phyloP scores from a whole-genome alignment of 1,140 invertebrate genomes.

The Nasonia longicornis region DNA sequence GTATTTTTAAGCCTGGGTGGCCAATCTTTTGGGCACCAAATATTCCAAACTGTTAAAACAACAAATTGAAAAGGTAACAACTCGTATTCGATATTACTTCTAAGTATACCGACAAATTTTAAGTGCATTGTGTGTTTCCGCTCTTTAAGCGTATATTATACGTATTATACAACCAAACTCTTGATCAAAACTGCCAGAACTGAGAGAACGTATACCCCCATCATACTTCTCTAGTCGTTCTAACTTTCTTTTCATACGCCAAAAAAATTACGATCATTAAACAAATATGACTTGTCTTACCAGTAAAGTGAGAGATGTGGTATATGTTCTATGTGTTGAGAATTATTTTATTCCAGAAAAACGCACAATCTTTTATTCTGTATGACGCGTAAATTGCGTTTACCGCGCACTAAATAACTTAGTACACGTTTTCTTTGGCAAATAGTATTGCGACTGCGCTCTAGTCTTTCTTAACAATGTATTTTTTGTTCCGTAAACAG shows the following conservation, averaged over 20 bases:
- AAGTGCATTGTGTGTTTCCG: background rate
- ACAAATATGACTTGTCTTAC: too few species aligned
- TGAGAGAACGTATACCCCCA: background rate
- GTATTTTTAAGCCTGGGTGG: background rate
- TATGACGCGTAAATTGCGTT: background rate
- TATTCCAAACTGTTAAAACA: slow-evolving; percentile 27
- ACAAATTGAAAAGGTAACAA: slow-evolving; percentile 20
- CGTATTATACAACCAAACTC: background rate
- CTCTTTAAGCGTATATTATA: background rate
- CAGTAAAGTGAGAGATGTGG: too few species aligned
- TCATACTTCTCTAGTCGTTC: too few species aligned
- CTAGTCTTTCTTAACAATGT: background rate
- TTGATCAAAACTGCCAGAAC: background rate
- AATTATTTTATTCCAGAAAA: background rate
- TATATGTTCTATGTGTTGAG: background rate
- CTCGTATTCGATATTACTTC: slow-evolving; percentile 19
- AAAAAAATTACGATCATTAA: too few species aligned
- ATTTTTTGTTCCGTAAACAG: background rate
- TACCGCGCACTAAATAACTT: background rate
- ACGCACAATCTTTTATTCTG: too few species aligned
- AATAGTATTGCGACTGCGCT: slow-evolving; percentile 7
- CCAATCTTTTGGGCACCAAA: slow-evolving; percentile 30
- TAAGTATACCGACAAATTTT: background rate
- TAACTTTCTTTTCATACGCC: too few species aligned
- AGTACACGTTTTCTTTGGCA: background rate